Evolutionary conservation across 2,113 vertebrate species (phyloP).

Genomic region (Setophaga coronata): DNA sequence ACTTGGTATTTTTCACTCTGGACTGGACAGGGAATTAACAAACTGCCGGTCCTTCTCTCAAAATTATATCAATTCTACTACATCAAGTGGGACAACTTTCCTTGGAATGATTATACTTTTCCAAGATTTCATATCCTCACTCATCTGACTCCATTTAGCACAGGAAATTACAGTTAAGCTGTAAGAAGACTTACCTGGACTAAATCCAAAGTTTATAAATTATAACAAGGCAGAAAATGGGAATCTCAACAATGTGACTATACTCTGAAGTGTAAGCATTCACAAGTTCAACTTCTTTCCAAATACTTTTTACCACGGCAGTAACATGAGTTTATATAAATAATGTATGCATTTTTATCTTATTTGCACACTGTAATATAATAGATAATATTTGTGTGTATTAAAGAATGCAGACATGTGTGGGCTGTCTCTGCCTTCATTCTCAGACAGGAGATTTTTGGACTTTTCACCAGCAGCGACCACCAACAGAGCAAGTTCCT

Average conservation of each 20-base stretch:
- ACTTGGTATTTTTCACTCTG: constrained; percentile 5
- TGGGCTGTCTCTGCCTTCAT: not conserved
- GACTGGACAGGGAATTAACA: not conserved
- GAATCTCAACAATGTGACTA: not conserved
- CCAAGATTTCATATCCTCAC: constrained; percentile 39
- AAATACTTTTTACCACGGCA: not conserved
- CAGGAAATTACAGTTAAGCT: constrained; percentile 30
- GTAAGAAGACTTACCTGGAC: not conserved
- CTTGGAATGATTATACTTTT: constrained; percentile 8
- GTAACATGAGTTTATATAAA: constrained; percentile 48
- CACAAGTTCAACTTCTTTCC: constrained; percentile 40
- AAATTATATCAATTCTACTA: not conserved
- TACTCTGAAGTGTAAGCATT: not conserved
- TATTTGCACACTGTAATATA: not conserved
- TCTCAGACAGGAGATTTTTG: not conserved
- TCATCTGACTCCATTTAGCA: constrained; percentile 1
- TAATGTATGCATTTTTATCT: constrained; percentile 19
- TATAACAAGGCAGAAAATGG: constrained; percentile 37
- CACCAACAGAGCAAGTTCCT: constrained; percentile 10
- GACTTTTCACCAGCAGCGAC: not conserved
- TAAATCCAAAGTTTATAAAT: constrained; percentile 24
- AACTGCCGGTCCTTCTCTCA: not conserved
- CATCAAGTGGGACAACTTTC: not conserved
- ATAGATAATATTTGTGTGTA: not conserved
- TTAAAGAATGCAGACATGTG: not conserved